Percentiles rank a stretch among this genome's conserved stretches.
These are phyloP conservation scores for Stomatorhinus ivindoensis DNA, from an alignment of 2,113 vertebrate species.

Conservation along the genomic window DNA sequence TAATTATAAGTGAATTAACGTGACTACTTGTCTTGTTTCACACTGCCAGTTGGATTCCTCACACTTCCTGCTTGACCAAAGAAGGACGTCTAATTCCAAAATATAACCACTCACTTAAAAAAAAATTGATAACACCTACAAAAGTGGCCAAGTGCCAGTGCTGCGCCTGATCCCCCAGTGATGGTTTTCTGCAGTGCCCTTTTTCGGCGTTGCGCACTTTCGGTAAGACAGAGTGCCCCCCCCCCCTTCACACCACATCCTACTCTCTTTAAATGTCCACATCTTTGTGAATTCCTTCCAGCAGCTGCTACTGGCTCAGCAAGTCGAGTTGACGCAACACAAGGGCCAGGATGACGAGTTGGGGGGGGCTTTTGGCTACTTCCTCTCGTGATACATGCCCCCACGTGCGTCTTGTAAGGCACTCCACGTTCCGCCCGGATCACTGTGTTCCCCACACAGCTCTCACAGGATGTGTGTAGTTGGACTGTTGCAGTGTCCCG, in stretches of 20 bases:
- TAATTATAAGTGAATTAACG: neutral
- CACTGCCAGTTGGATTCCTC: neutral
- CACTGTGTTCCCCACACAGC: neutral
- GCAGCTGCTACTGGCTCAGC: slow-evolving; percentile 31
- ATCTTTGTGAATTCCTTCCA: slow-evolving; percentile 51
- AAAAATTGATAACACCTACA: neutral
- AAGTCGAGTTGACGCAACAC: slow-evolving; percentile 46
- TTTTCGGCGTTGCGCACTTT: slow-evolving; percentile 59
- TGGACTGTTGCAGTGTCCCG: too few species aligned
- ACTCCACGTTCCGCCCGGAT: neutral
- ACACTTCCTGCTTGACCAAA: neutral
- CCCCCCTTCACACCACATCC: slow-evolving; percentile 16
- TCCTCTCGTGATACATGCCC: slow-evolving; percentile 37
- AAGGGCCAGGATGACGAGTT: neutral
- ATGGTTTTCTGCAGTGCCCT: slow-evolving; percentile 39
- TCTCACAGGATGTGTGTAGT: neutral
- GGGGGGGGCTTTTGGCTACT: slow-evolving; percentile 32
- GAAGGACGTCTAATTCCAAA: neutral
- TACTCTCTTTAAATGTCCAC: slow-evolving; percentile 24
- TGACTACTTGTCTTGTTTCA: neutral
- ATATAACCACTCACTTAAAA: neutral
- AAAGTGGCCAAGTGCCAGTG: neutral
- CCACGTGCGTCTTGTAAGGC: neutral
- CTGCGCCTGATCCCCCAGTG: neutral
- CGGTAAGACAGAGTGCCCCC: slow-evolving; percentile 7